Base-by-base conservation (phyloP, 2,113 vertebrate species). In the Chitala chitala region DNA sequence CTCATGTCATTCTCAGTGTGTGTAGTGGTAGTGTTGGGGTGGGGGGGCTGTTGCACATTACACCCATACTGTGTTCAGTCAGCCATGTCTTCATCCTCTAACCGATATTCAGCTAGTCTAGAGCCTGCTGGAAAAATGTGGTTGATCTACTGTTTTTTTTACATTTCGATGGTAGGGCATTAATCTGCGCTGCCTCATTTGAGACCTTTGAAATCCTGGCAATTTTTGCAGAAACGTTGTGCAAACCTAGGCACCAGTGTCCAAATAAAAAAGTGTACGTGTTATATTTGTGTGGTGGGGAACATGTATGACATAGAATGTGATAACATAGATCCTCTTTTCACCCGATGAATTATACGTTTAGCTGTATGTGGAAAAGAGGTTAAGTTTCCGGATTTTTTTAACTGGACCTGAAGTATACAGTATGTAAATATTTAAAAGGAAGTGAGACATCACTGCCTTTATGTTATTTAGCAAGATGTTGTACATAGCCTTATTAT, bases 401-500 rank as follows among this genome's bases (percentile, higher is more conserved):
- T 73, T 40, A 15, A 72, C 48, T 33, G 89, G 89, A 85, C 87
- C 87, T 84, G 89, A 90, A 85, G 89, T 89, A 63, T 36, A n/a
- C n/a, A n/a, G 87, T 89, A 75, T 94, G 92, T 93, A 94, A 87
- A 93, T 94, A 92, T 36, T 86, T 87, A 90, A 92, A 82, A 90
- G 88, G 93, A 88, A 82, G 91, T 94, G 93, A 94, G 83, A 87
- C 91, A 92, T 93, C 91, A 94, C 93, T 93, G 94, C 94, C 94
- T 98, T 96, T 95, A 92, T 96, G 93, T 94, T 92, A 96, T 92
- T 95, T 94, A 95, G 94, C 94, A 95, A 95, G 95, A 96, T 95
- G 92, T 95, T 94, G 95, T 96, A 96, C 91, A 96, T 96, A 95
- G 91, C 92, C 92, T 94, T 94, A 89, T 92, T 91, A 93, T 92